These are phyloP conservation scores for Pseudomyrmex gracilis DNA, from an alignment of 1,140 invertebrate genomes.

Conservation along the genomic window DNA sequence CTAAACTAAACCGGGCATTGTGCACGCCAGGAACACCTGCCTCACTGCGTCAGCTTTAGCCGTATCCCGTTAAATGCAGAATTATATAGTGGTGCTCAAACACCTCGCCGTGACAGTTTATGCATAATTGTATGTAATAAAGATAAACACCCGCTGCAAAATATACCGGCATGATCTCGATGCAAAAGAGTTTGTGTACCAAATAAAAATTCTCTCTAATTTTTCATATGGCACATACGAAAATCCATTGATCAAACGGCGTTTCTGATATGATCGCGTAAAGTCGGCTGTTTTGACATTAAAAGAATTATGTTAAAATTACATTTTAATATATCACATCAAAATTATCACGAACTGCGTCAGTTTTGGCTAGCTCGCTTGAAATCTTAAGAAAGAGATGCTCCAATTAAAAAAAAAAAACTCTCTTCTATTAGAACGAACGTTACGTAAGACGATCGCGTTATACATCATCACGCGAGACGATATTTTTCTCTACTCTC, in stretches of 20 bases:
- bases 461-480: not conserved
- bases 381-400: not conserved
- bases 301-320: not conserved
- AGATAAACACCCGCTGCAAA: slow-evolving; percentile 1
- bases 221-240: too few relatives aligned
- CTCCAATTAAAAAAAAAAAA: slow-evolving; percentile 18
- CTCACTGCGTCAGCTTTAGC: slow-evolving; percentile 81
- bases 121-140: not conserved
- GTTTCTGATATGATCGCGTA: slow-evolving; percentile 18
- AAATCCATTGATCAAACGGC: not conserved
- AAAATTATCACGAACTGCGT: slow-evolving; percentile 25
- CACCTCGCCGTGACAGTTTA: slow-evolving; percentile 55
- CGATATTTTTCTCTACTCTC: not conserved
- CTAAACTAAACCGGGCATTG: slow-evolving; percentile 55
- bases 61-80: slow-evolving; percentile 75
- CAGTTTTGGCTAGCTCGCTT: slow-evolving; percentile 28
- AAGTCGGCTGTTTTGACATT: slow-evolving; percentile 32
- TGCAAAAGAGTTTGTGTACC: not conserved
- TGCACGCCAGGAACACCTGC: slow-evolving; percentile 82
- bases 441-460: not conserved
- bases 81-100: slow-evolving; percentile 82
- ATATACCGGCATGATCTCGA: not conserved
- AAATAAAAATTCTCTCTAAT: not conserved
- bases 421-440: not conserved
- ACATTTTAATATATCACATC: too few relatives aligned